Base-by-base conservation (phyloP, 2,888 invertebrate species). In the Germaria angustata region DNA sequence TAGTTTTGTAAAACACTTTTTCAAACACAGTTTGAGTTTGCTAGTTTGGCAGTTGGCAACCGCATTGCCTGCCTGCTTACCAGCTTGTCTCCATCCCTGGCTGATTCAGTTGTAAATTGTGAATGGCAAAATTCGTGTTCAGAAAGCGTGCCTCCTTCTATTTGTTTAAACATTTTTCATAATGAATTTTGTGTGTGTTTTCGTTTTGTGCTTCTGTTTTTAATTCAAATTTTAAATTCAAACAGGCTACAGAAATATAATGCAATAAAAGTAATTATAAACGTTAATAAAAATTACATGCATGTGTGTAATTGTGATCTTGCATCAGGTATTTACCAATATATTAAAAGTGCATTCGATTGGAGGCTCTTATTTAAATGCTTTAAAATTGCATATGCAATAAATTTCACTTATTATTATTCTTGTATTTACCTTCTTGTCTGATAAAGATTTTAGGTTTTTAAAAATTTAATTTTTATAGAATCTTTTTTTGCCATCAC, bases 121-220 rank as follows among this genome's bases (percentile, higher is more conserved):
- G 24, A 71, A 55, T 73, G 63, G 46, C 78, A 81, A 72, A 77
- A 66, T 79, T 84, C 84, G 81, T 84, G 79, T 81, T 81, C 75
- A 81, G 81, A 84, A 81, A 84, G 84, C 84, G 81, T 84, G 84
- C 84, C 75, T 79, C 84, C 75, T 79, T 46, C 44, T 71, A 55
- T 44, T 81, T 57, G 39, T 55, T 69, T 36, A 28, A 2, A 36
- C 9, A 24, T 15, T 53, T 46, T 65, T 65, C 20, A 57, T 46
- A 36, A 24, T 32, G 24, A n/a, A n/a, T 63, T 63, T 36, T 32
- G 17, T 49, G 28, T 46, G 28, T 6, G 28, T 32, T 55, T 55
- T 20, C 11, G 17, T 11, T 41, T 22, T 41, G 11, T 28, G 2
- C 34, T 57, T 34, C 28, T 34, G 39, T 39, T 46, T 36, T n/a